Percentiles rank a stretch among this genome's conserved stretches.
phyloP scores from a whole-genome alignment of 2,797 vertebrate genomes.

The Myotis findleyi region DNA sequence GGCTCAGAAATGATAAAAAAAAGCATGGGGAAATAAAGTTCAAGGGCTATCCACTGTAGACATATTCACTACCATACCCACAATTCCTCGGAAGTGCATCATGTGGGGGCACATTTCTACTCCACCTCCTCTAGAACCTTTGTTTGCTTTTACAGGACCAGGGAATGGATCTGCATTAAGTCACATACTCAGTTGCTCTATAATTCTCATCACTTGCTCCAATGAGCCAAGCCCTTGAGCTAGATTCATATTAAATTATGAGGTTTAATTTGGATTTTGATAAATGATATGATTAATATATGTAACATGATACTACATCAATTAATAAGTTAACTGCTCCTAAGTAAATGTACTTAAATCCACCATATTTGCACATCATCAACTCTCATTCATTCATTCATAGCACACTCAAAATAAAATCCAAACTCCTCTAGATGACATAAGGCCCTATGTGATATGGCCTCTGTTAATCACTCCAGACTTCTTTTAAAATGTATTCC shows the following conservation, averaged over 20 bases:
- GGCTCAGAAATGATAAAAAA: conserved; percentile 5
- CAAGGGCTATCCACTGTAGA: background rate
- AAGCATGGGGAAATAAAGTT: background rate
- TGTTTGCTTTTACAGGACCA: background rate
- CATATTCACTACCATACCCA: background rate
- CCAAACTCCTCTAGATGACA: background rate
- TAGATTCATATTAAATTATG: conserved; percentile 45
- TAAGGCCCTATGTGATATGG: background rate
- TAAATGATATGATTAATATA: conserved; percentile 46
- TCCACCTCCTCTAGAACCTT: background rate
- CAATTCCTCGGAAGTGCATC: background rate
- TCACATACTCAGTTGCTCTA: background rate
- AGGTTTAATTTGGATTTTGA: conserved; percentile 48
- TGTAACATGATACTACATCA: background rate
- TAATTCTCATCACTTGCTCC: conserved; percentile 19
- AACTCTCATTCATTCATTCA: background rate
- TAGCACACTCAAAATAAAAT: background rate
- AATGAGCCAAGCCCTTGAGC: background rate
- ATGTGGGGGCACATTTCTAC: background rate
- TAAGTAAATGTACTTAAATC: background rate
- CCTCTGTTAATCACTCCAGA: background rate
- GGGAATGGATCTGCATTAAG: background rate
- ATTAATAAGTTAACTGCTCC: background rate
- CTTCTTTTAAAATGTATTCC: background rate
- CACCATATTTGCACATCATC: background rate